Conservation (phyloP, 2,888 invertebrate species). For the Erebia aethiops region DNA sequence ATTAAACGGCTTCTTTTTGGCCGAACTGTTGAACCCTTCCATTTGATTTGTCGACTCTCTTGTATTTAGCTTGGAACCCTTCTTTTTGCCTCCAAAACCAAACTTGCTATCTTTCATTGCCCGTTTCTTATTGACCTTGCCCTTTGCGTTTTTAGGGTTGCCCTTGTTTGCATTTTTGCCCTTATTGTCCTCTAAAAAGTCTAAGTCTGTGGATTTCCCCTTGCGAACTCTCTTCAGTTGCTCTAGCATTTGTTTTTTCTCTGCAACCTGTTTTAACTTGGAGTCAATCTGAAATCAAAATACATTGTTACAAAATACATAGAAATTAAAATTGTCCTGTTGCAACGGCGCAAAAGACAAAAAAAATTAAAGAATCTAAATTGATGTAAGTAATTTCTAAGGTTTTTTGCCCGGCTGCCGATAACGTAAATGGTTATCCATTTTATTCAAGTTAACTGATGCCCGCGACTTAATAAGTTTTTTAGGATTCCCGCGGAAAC, state of each 20-base stretch:
- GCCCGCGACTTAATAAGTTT: no score
- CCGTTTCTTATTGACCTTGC: constrained; percentile 73
- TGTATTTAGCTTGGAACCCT: constrained; percentile 93
- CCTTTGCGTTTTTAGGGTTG: constrained; percentile 59
- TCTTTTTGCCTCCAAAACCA: constrained; percentile 98
- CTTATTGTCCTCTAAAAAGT: constrained; percentile 88
- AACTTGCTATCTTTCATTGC: constrained; percentile 92
- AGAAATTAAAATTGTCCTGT: no score
- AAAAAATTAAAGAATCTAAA: no score
- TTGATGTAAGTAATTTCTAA: no score
- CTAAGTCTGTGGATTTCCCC: constrained; percentile 90
- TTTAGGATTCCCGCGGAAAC: no score
- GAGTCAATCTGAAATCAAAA: constrained; percentile 86
- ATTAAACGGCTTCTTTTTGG: constrained; percentile 64
- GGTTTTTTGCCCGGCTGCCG: no score
- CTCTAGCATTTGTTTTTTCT: constrained; percentile 95
- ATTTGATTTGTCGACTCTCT: constrained; percentile 89
- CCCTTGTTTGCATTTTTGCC: constrained; percentile 56
- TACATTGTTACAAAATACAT: no score
- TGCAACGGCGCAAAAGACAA: no score
- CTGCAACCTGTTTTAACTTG: constrained; percentile 91
- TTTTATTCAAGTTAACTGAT: no score
- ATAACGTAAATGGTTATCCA: no score
- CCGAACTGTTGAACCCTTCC: constrained; percentile 80
- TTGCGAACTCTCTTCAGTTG: constrained; percentile 96